phyloP scores from a whole-genome alignment of 2,113 vertebrate species.

The Gymnarchus niloticus region DNA sequence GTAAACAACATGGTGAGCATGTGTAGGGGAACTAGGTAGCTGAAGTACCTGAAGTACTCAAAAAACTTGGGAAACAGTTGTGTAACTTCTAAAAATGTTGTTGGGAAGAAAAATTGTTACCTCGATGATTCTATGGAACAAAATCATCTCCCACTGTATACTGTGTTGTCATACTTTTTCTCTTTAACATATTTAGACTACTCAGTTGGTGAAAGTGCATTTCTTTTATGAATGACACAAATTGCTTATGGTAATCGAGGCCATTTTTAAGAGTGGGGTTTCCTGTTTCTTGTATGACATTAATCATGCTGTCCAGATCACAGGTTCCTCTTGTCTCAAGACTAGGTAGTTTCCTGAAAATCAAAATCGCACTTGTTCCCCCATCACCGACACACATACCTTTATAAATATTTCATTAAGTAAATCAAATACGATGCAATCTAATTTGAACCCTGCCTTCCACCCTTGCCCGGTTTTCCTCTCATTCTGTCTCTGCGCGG shows the following conservation, averaged over 20 bases:
- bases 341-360: slow-evolving; percentile 2
- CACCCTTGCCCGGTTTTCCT: slow-evolving; percentile 36
- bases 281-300: not conserved
- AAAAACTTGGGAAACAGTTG: not conserved
- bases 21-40: not conserved
- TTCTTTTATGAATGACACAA: not conserved
- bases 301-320: not conserved
- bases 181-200: not conserved
- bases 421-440: not conserved
- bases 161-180: not conserved
- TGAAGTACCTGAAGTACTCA: too few species aligned
- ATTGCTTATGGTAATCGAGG: not conserved
- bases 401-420: not conserved
- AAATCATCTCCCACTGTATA: not conserved
- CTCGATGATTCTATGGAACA: not conserved
- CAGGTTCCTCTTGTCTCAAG: slow-evolving; percentile 14
- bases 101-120: not conserved
- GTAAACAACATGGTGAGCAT: not conserved
- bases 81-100: not conserved
- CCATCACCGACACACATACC: not conserved
- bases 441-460: not conserved
- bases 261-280: not conserved
- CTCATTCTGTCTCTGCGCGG: slow-evolving; percentile 55
- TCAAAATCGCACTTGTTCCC: not conserved
- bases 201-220: not conserved